Base-by-base conservation (phyloP, 1,140 invertebrate genomes). In the Drosophila subobscura region DNA sequence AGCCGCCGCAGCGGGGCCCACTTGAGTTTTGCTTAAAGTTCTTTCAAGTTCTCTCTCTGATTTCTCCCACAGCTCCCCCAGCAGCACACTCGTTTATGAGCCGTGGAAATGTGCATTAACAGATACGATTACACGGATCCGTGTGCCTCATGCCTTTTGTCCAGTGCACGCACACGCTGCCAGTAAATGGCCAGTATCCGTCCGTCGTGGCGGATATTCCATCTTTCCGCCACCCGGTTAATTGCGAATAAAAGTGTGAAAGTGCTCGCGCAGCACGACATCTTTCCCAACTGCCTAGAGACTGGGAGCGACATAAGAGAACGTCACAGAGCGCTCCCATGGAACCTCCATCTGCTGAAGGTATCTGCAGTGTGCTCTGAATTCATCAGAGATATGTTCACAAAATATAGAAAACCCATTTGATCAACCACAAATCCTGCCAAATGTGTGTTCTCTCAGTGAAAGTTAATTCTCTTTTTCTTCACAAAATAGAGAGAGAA, bases 61-160 rank as follows among this genome's bases (percentile, higher is more conserved):
- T 40, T 44, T 40, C 27, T 20, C 25, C 20, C 20, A 14, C 20
- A 33, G 10, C 53, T 14, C 8, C 33, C 29, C 6, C 37, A 12
- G 51, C 46, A 54, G 16, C 25, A 41, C 29, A 53, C 52, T 61
- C 80, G 54, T 74, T 85, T 86, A 85, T 74, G 81, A 77, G 80
- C 80, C 80, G 81, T 71, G 67, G 80, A 85, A 85, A 77, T 77
- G 70, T 86, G 68, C 81, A 85, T 85, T 85, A 86, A 85, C 66
- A 76, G 77, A 68, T 67, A 77, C 60, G 59, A 58, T 68, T 63
- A 60, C 57, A n/a, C 14, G 8, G 8, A 44, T 14, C 14, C 29
- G 23, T 4, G 3, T 45, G 25, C 53, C 16, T 23, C 27, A 22
- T 61, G 14, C n/a, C 22, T 6, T 27, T 25, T 22, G 4, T 47